Percentiles rank a stretch among this genome's conserved stretches.
These are phyloP conservation scores for Irena cyanogastra DNA, from an alignment of 2,113 vertebrate genomes.

Conservation along the genomic window DNA sequence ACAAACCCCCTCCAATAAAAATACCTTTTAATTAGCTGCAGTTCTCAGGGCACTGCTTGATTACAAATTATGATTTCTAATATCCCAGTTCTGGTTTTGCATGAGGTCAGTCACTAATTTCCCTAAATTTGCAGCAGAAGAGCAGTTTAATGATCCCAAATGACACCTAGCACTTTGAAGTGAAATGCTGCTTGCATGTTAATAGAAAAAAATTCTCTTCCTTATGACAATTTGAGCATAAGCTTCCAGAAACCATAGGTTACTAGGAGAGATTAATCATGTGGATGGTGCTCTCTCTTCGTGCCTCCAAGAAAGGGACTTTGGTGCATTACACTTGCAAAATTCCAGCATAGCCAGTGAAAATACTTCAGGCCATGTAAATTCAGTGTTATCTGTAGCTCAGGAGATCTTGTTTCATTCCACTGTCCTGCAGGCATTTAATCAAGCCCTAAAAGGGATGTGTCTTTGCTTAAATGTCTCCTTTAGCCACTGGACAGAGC, in stretches of 20 bases:
- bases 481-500: not conserved
- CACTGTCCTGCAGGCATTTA: not conserved
- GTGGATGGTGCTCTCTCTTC: not conserved
- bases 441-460: not conserved
- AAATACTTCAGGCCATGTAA: not conserved
- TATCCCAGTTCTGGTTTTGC: not conserved
- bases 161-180: not conserved
- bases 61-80: conserved; percentile 17
- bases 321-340: not conserved
- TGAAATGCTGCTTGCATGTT: not conserved
- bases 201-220: not conserved
- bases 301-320: not conserved
- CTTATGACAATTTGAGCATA: not conserved
- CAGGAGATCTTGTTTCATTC: not conserved
- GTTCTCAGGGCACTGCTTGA: not conserved
- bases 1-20: not conserved
- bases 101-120: not conserved
- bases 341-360: not conserved
- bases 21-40: conserved; percentile 37
- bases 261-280: not conserved
- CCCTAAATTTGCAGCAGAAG: not conserved
- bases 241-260: not conserved
- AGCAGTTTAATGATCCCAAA: not conserved
- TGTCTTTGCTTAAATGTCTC: not conserved
- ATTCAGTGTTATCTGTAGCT: not conserved